Evolutionary conservation across 2,113 vertebrate species (phyloP), one percentile per base, ranked within the genome.

Genomic region (Mus spicilegus): DNA sequence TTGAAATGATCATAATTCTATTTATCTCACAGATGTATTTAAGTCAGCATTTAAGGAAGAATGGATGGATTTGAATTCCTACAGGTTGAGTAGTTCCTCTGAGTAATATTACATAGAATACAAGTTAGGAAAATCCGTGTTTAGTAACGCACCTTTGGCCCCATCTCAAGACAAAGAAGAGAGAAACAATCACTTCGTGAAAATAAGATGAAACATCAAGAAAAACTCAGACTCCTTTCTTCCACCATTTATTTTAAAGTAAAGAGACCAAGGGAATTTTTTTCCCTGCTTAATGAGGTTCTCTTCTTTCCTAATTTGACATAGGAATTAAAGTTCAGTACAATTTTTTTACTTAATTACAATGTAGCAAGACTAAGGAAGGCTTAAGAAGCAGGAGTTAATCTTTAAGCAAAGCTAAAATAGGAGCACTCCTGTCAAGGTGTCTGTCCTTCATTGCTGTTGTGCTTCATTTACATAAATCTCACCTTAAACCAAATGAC

Each of bases 361-460:
- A 93, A 92, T 95, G 61, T 67, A 85, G 94, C 80, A 97, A 69
- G 16, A 77, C 73, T 90, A 96, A 95, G 88, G 61, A 78, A 93
- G 76, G 61, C 82, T 95, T 95, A 95, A 93, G 76, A 93, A 67
- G 36, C 84, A 61, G n/a, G 75, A 94, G 72, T 94, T 96, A 94
- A 96, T 96, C 89, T 96, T 97, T 94, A 97, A 96, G 70, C 16
- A 17, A 87, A 87, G 76, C 82, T 95, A 88, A 90, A 96, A 75
- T 20, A 96, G 61, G 33, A 88, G 56, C 72, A 58, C 19, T 69
- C 3, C 30, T 94, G 65, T 78, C 61, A 92, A 39, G 24, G 90
- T 72, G 33, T 95, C 80, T 72, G 33, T 95, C 80, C 87, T 92
- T 77, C 95, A 97, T 95, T 90, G 80, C 87, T 95, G 84, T 42